Evolutionary conservation across 1,140 invertebrate genomes (phyloP).

Genomic region (Drosophila pruinosa): DNA sequence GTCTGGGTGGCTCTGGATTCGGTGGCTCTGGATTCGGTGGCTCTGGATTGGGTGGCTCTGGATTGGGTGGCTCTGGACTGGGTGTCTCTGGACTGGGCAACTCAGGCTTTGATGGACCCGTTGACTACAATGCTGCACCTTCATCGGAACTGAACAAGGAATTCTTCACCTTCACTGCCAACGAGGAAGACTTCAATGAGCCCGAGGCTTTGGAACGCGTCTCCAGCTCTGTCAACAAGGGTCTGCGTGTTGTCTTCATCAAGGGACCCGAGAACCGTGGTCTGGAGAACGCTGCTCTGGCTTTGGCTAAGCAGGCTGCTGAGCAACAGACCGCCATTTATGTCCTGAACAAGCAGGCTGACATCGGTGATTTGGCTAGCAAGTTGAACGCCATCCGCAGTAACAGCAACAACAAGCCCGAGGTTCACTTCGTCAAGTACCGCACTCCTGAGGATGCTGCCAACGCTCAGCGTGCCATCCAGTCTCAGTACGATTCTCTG

Average conservation of each 20-base stretch:
- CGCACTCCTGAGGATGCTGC: slow-evolving; percentile 68
- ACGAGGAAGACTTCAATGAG: slow-evolving; percentile 69
- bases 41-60: slow-evolving; percentile 25
- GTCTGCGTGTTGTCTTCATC: slow-evolving; percentile 75
- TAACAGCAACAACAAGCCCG: slow-evolving; percentile 69
- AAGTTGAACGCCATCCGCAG: slow-evolving; percentile 65
- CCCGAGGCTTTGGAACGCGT: slow-evolving; percentile 51
- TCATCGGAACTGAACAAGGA: slow-evolving; percentile 64
- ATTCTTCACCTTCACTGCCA: slow-evolving; percentile 66
- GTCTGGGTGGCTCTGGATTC: slow-evolving; percentile 9
- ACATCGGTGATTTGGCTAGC: slow-evolving; percentile 60
- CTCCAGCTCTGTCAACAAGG: slow-evolving; percentile 59
- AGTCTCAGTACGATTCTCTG: slow-evolving; percentile 60
- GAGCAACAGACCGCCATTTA: slow-evolving; percentile 76
- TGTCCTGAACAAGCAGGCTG: slow-evolving; percentile 70
- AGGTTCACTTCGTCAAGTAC: slow-evolving; percentile 74
- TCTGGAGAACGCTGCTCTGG: slow-evolving; percentile 68
- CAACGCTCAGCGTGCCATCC: slow-evolving; percentile 67
- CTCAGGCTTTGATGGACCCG: slow-evolving; percentile 45
- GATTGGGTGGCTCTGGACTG: slow-evolving; percentile 29
- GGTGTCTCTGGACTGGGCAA: slow-evolving; percentile 30
- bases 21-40: background rate
- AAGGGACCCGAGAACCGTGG: slow-evolving; percentile 77
- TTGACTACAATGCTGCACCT: slow-evolving; percentile 59
- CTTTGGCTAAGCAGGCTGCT: slow-evolving; percentile 73